Percentiles rank a stretch among this genome's conserved stretches.
phyloP scores from a whole-genome alignment of 2,797 vertebrate genomes.

The Perodicticus potto region DNA sequence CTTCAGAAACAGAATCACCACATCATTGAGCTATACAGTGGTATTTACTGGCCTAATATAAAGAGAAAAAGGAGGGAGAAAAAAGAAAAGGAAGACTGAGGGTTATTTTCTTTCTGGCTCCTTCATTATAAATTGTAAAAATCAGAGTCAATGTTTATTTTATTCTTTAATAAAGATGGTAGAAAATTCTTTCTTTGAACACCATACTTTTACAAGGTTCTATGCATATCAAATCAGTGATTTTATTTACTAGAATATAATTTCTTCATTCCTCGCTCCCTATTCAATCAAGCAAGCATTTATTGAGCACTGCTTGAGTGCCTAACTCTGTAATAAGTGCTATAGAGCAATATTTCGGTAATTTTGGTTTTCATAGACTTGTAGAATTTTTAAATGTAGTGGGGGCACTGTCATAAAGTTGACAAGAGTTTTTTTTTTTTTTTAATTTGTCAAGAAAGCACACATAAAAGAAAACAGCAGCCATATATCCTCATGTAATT shows the following conservation, averaged over 20 bases:
- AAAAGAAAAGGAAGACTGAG: background rate
- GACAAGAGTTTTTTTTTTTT: background rate
- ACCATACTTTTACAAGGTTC: background rate
- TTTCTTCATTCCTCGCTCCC: background rate
- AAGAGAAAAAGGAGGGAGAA: background rate
- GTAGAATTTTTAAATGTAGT: background rate
- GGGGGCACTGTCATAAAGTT: background rate
- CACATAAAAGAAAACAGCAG: slow-evolving; percentile 34
- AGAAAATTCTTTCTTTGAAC: background rate
- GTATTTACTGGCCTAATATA: background rate
- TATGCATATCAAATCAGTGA: background rate
- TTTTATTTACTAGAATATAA: slow-evolving; percentile 4
- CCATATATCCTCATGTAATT: background rate
- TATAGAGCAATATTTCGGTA: background rate
- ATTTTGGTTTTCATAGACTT: background rate
- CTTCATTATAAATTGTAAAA: slow-evolving; percentile 8
- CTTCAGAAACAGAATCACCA: background rate
- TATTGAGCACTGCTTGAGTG: background rate
- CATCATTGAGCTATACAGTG: background rate
- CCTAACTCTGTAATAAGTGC: background rate
- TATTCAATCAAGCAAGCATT: background rate
- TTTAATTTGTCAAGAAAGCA: slow-evolving; percentile 9
- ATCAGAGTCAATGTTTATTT: background rate
- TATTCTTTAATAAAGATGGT: background rate
- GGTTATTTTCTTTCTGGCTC: slow-evolving; percentile 29